Conservation (phyloP, 2,888 invertebrate species). For the Scaptomyza cyrtandrae region DNA sequence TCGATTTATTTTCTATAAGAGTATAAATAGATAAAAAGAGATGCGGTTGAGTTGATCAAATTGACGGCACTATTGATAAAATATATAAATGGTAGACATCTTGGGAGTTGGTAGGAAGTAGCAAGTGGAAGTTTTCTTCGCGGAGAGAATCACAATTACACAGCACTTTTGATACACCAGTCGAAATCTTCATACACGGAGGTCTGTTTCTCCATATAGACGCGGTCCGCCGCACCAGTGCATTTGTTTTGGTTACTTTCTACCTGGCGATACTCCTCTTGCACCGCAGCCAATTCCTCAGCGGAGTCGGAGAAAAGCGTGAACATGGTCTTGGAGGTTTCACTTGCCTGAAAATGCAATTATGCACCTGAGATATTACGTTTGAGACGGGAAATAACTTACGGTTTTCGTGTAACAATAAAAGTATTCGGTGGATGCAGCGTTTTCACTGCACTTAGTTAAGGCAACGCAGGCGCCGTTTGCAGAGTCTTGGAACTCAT, state of each 20-base stretch:
- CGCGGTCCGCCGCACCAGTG: slow-evolving; percentile 61
- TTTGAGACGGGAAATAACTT: slow-evolving; percentile 24
- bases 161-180: slow-evolving; percentile 54
- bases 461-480: slow-evolving; percentile 49
- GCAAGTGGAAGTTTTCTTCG: background rate
- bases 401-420: slow-evolving; percentile 57
- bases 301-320: slow-evolving; percentile 58
- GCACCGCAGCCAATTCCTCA: slow-evolving; percentile 39
- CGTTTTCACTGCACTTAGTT: slow-evolving; percentile 27
- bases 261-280: slow-evolving; percentile 53
- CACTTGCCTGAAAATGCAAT: slow-evolving; percentile 36
- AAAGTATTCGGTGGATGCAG: slow-evolving; percentile 43
- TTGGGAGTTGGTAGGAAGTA: background rate
- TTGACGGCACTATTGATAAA: background rate
- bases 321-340: slow-evolving; percentile 53
- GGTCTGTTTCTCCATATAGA: slow-evolving; percentile 42
- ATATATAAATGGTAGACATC: background rate
- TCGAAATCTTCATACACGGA: slow-evolving; percentile 37
- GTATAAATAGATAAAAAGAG: too few species aligned
- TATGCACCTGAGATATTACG: too few species aligned
- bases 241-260: slow-evolving; percentile 41
- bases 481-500: slow-evolving; percentile 41
- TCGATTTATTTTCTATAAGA: too few species aligned
- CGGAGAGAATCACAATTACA: background rate
- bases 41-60: too few species aligned